Conservation (phyloP, 2,113 vertebrate species). For the Phrynocephalus versicolor region DNA sequence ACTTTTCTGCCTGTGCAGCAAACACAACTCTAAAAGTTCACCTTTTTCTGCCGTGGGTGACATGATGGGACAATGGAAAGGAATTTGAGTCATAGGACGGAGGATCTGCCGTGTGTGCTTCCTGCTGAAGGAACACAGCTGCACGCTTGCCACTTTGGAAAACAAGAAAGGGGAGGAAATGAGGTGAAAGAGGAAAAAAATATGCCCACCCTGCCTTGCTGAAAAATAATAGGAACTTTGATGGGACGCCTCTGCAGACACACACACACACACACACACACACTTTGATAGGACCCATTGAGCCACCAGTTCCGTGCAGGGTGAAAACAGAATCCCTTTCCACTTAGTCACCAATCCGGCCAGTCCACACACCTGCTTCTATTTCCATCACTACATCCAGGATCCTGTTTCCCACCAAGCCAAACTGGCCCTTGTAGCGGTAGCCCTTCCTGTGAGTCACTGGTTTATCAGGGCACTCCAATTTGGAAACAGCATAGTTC, state of each 20-base stretch:
- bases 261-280: no score
- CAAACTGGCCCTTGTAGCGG: conserved; percentile 12
- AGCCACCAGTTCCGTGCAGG: conserved; percentile 19
- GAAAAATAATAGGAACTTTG: conserved; percentile 26
- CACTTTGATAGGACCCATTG: neutral
- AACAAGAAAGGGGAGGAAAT: conserved; percentile 20
- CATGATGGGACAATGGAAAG: conserved; percentile 4
- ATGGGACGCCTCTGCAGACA: no score
- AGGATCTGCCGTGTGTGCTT: conserved; percentile 51
- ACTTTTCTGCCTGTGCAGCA: neutral
- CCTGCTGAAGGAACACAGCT: conserved; percentile 66
- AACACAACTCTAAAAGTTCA: neutral
- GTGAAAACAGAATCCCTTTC: neutral
- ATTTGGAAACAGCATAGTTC: neutral
- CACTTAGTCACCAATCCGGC: conserved; percentile 14
- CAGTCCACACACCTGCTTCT: conserved; percentile 28
- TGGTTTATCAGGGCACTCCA: neutral
- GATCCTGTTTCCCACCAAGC: conserved; percentile 6
- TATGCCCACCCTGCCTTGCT: conserved; percentile 30
- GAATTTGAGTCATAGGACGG: conserved; percentile 30
- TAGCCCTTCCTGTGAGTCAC: conserved; percentile 11
- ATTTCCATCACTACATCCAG: conserved; percentile 11
- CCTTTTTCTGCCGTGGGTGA: conserved; percentile 5
- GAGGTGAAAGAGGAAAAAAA: conserved; percentile 19
- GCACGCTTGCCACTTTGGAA: conserved; percentile 33